Base-by-base conservation (phyloP, 2,113 vertebrate genomes). In the Calidris pugnax region DNA sequence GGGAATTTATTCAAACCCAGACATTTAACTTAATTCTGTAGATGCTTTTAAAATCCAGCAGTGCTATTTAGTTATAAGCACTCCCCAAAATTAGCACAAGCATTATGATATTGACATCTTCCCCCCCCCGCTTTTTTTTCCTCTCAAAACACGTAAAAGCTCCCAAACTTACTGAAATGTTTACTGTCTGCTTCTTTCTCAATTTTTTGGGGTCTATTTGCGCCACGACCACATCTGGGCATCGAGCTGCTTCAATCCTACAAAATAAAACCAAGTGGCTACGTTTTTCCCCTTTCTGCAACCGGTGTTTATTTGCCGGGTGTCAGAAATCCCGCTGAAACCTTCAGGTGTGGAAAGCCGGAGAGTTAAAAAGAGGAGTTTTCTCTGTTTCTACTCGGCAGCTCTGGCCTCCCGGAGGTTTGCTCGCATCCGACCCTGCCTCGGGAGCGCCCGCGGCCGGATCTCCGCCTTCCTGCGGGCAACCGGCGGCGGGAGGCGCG, bases 131-230 rank as follows among this genome's bases (percentile, higher is more conserved):
- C 37, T 28, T 47, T 47, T 7, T 15, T 5, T 30, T 4, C 26
- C 20, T 27, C 27, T 33, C 11, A 48, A 55, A 67, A 59, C 0
- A 0, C 1, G 18, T 33, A 32, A 55, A 84, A 63, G 5, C 27
- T 77, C 14, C 72, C 9, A 87, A 53, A 99, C 99, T 99, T 97
- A 99, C 99, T 48, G 99, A 99, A 85, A 98, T 87, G 91, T 99
- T 99, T 20, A 99, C 98, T 26, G 99, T 99, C 86, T 99, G 99
- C 87, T 98, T 99, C 96, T 98, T 99, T 88, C 98, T 99, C 89
- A 99, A 92, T 94, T 99, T 99, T 97, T 98, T 99, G 32, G 99
- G 99, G 94, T 99, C 99, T 96, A 99, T 99, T 62, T 99, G 98
- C 13, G 99, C 99, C 87, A 99, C 99, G 2, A 99, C 99, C 91